Conservation (phyloP, 2,113 vertebrate genomes). For the Struthio camelus region DNA sequence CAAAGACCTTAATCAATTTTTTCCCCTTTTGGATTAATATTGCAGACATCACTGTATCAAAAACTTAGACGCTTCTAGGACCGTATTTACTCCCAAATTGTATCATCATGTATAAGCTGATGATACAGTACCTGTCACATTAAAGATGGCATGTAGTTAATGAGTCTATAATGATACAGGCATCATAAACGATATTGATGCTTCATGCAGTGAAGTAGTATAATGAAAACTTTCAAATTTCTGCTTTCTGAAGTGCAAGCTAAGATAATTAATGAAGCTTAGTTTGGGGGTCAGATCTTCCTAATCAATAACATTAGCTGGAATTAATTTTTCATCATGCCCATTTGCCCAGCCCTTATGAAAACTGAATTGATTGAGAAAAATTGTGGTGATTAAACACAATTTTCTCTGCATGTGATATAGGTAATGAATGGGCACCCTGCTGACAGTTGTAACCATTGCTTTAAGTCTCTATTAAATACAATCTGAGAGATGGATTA, state of each 20-base stretch:
- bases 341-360: slow-evolving; percentile 34
- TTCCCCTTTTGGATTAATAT: not conserved
- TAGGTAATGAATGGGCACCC: slow-evolving; percentile 58
- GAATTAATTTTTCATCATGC: slow-evolving; percentile 59
- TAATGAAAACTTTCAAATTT: slow-evolving; percentile 30
- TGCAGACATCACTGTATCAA: not conserved
- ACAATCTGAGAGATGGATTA: slow-evolving; percentile 57
- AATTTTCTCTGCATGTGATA: slow-evolving; percentile 44
- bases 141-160: slow-evolving; percentile 12
- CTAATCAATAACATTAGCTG: slow-evolving; percentile 60
- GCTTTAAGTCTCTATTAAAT: slow-evolving; percentile 65
- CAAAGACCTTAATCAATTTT: not conserved
- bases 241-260: slow-evolving; percentile 7
- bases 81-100: not conserved
- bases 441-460: slow-evolving; percentile 42
- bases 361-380: slow-evolving; percentile 57
- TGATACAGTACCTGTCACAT: not conserved
- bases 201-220: not conserved
- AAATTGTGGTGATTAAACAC: slow-evolving; percentile 64
- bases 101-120: not conserved
- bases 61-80: not conserved
- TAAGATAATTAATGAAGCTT: slow-evolving; percentile 57
- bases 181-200: slow-evolving; percentile 4
- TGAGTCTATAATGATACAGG: not conserved
- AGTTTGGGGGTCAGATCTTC: slow-evolving; percentile 46